Percentiles rank a stretch among this genome's conserved stretches.
Evolutionary conservation across 1,140 invertebrate genomes (phyloP).

Genomic region (Drosophila busckii): DNA sequence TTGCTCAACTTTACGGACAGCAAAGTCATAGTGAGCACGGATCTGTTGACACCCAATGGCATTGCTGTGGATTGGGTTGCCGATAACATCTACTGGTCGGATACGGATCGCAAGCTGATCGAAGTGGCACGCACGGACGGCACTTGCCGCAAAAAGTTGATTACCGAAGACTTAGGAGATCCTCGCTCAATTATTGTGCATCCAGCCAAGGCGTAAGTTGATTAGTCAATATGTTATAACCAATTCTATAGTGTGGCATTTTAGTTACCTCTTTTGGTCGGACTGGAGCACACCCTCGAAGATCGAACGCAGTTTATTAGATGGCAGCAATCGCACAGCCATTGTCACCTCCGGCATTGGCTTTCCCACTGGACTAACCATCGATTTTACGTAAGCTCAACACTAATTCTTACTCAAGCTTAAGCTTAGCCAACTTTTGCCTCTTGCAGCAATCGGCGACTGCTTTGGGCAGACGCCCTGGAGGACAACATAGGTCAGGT

Average conservation of each 20-base stretch:
- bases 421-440: neutral
- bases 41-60: conserved; percentile 86
- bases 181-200: conserved; percentile 88
- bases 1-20: conserved; percentile 84
- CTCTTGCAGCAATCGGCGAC: conserved; percentile 51
- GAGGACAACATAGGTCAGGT: conserved; percentile 94
- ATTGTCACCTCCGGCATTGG: conserved; percentile 89
- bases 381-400: conserved; percentile 87
- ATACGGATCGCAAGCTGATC: conserved; percentile 89
- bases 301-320: conserved; percentile 91
- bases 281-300: conserved; percentile 91
- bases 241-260: neutral
- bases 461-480: conserved; percentile 92
- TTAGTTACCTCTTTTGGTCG: conserved; percentile 92
- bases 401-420: neutral
- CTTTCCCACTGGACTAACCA: conserved; percentile 94
- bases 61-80: conserved; percentile 93
- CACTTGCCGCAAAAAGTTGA: conserved; percentile 85
- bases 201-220: conserved; percentile 86
- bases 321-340: conserved; percentile 87
- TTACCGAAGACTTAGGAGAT: conserved; percentile 85
- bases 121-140: conserved; percentile 91
- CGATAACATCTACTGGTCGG: conserved; percentile 94
- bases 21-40: conserved; percentile 81
- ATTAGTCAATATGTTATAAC: neutral